Evolutionary conservation across 2,888 invertebrate genomes (phyloP).

Genomic region (Drosophila demipolita): DNA sequence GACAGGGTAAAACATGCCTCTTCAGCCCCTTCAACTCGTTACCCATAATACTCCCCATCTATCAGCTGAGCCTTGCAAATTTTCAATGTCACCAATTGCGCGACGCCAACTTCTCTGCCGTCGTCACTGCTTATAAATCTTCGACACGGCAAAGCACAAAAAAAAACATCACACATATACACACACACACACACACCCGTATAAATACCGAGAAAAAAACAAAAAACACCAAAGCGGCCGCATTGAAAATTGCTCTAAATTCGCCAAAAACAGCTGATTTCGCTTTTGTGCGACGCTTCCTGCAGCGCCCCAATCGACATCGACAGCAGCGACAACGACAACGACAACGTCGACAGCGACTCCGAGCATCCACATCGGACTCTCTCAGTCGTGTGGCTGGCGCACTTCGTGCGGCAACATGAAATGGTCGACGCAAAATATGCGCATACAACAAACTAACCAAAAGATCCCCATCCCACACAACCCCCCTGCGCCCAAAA

Average conservation of each 20-base stretch:
- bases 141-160: constrained; percentile 61
- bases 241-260: constrained; percentile 81
- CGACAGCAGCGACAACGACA: constrained; percentile 38
- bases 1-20: constrained; percentile 39
- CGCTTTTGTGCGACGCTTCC: constrained; percentile 66
- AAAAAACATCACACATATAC: constrained; percentile 20
- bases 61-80: constrained; percentile 74
- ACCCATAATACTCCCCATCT: constrained; percentile 24
- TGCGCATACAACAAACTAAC: constrained; percentile 72
- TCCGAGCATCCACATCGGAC: constrained; percentile 58
- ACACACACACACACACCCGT: constrained; percentile 12
- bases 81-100: constrained; percentile 80
- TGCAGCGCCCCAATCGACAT: constrained; percentile 70
- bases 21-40: constrained; percentile 10
- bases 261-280: constrained; percentile 81
- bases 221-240: constrained; percentile 62
- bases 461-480: constrained; percentile 12
- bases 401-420: constrained; percentile 78
- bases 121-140: constrained; percentile 78
- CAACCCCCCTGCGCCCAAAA: constrained; percentile 2
- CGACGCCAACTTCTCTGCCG: constrained; percentile 65
- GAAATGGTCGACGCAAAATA: constrained; percentile 72
- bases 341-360: constrained; percentile 33
- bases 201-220: constrained; percentile 56
- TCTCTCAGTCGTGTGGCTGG: constrained; percentile 72